Evolutionary conservation across 2,888 invertebrate genomes (phyloP).

Genomic region (Sphaerophoria taeniata): DNA sequence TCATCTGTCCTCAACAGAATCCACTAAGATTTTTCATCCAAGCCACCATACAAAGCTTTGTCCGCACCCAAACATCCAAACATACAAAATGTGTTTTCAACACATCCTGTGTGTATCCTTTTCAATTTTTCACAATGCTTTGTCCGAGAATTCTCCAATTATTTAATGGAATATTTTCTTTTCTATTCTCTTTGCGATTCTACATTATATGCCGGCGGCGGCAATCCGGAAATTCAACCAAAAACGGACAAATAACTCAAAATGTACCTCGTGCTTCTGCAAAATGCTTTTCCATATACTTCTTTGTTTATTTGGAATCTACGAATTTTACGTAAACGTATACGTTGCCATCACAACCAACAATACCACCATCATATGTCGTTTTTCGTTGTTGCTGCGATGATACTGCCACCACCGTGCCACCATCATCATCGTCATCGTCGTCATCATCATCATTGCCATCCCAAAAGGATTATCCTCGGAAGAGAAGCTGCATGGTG

Average conservation of each 20-base stretch:
- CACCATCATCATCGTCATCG: constrained; percentile 27
- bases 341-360: constrained; percentile 21
- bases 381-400: too few relatives aligned
- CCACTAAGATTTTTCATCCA: constrained; percentile 28
- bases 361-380: constrained; percentile 12
- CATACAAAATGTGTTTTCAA: constrained; percentile 13
- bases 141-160: constrained; percentile 57
- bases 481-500: constrained; percentile 93
- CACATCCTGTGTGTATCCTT: constrained; percentile 42
- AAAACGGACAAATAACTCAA: constrained; percentile 54
- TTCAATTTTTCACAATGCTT: constrained; percentile 50
- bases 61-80: not conserved
- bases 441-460: constrained; percentile 36
- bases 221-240: constrained; percentile 37
- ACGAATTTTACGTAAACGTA: not conserved
- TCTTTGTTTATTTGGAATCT: not conserved
- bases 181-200: constrained; percentile 9
- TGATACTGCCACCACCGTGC: not conserved
- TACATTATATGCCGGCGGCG: constrained; percentile 13
- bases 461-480: constrained; percentile 88
- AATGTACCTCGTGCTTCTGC: constrained; percentile 20
- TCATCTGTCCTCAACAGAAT: constrained; percentile 20
- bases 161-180: constrained; percentile 31
- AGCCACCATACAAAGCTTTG: not conserved
- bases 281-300: constrained; percentile 17